Evolutionary conservation across 2,113 vertebrate species (phyloP).

Genomic region (Pipa parva): DNA sequence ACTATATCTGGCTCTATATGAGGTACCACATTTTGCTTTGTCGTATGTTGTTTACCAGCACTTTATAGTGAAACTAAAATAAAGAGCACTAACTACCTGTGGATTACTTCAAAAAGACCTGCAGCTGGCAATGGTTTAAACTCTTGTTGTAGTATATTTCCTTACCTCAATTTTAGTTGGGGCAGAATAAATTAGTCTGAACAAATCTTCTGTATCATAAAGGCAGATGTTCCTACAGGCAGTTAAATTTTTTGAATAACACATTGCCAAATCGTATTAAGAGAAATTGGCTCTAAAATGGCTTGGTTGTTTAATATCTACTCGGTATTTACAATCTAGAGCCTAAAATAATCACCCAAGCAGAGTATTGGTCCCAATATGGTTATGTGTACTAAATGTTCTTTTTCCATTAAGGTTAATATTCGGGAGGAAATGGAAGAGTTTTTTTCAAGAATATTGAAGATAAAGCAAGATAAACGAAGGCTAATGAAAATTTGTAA

Average conservation of each 20-base stretch:
- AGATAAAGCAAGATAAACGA: conserved; percentile 98
- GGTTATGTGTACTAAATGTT: conserved; percentile 98
- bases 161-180: too few relatives aligned
- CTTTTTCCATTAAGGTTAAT: conserved; percentile 99
- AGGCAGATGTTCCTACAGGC: too few relatives aligned
- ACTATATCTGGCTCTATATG: too few relatives aligned
- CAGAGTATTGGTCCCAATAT: conserved; percentile 82
- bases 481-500: conserved; percentile 96
- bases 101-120: too few relatives aligned
- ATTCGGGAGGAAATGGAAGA: conserved; percentile 98
- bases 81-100: too few relatives aligned
- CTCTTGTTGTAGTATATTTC: too few relatives aligned
- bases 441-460: conserved; percentile 98
- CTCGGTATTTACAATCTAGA: conserved; percentile 71
- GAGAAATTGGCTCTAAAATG: conserved; percentile 56
- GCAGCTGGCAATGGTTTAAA: too few relatives aligned
- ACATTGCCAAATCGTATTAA: conserved; percentile 55
- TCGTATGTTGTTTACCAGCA: too few relatives aligned
- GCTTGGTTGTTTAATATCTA: conserved; percentile 72
- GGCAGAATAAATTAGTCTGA: too few relatives aligned
- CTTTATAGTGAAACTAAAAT: too few relatives aligned
- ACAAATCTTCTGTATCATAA: too few relatives aligned
- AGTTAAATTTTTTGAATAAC: background rate
- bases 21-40: too few relatives aligned
- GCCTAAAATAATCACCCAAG: conserved; percentile 64